Percentiles rank a stretch among this genome's conserved stretches.
Evolutionary conservation across 2,888 invertebrate genomes (phyloP).

Genomic region (Drosophila nr. medialis): DNA sequence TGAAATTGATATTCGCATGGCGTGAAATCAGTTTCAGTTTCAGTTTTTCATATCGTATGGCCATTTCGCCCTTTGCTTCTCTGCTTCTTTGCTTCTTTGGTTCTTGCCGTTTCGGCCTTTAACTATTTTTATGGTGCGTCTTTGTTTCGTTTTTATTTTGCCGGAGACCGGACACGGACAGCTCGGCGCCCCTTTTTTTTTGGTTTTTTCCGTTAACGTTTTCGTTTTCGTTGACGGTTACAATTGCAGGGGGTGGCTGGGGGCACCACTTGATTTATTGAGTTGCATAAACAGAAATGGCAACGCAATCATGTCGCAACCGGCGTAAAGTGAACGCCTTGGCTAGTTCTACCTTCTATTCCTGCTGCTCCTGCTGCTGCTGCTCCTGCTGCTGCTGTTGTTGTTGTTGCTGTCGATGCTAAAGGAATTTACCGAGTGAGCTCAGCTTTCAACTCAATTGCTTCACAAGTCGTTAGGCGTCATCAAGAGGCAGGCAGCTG

Average conservation of each 20-base stretch:
- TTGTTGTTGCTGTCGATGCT: conserved; percentile 10
- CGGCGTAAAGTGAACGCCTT: conserved; percentile 59
- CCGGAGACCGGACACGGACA: conserved; percentile 23
- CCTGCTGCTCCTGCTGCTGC: background rate
- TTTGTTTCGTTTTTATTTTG: conserved; percentile 64
- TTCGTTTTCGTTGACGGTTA: conserved; percentile 34
- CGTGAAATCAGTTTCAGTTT: conserved; percentile 70
- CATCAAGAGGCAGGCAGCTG: conserved; percentile 58
- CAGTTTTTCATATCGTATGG: conserved; percentile 60
- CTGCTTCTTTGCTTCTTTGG: background rate
- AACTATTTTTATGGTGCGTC: conserved; percentile 61
- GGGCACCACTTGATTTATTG: conserved; percentile 82
- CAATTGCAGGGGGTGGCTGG: conserved; percentile 41
- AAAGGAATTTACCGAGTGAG: conserved; percentile 63
- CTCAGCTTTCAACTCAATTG: conserved; percentile 81
- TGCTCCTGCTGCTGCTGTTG: background rate
- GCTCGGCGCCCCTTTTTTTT: conserved; percentile 34
- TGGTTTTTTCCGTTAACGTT: background rate
- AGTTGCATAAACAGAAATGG: conserved; percentile 83
- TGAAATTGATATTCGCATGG: conserved; percentile 82
- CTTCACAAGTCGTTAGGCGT: conserved; percentile 81
- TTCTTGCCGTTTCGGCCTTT: conserved; percentile 29
- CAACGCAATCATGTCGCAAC: conserved; percentile 82
- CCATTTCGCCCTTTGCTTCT: conserved; percentile 42
- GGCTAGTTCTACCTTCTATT: conserved; percentile 11